These are phyloP conservation scores for Trematocara nigrifrons DNA, from an alignment of 2,113 vertebrate genomes.

Conservation along the genomic window DNA sequence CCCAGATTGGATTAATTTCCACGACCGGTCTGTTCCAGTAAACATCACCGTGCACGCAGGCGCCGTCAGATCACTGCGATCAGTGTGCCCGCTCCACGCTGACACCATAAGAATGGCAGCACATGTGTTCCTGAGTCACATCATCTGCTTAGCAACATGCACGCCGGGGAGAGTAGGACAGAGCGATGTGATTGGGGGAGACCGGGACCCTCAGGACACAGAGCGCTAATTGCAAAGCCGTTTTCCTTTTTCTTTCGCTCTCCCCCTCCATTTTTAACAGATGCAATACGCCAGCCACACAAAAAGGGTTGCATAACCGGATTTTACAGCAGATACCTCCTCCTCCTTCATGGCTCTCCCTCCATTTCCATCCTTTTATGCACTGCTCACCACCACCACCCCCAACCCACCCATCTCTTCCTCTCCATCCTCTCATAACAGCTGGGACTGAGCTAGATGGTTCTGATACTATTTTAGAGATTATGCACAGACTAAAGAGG, in stretches of 20 bases:
- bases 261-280: conserved; percentile 55
- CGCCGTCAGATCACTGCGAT: conserved; percentile 27
- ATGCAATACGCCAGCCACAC: conserved; percentile 55
- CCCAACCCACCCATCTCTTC: conserved; percentile 20
- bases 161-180: conserved; percentile 41
- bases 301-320: conserved; percentile 68
- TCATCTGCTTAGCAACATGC: conserved; percentile 71
- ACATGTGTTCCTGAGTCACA: conserved; percentile 62
- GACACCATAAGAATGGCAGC: conserved; percentile 33
- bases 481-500: conserved; percentile 13
- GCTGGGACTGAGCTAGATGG: conserved; percentile 48
- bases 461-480: conserved; percentile 40
- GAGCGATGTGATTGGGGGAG: conserved; percentile 68
- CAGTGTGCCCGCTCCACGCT: conserved; percentile 23
- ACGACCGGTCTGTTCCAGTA: conserved; percentile 38
- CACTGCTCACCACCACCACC: neutral
- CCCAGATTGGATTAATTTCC: conserved; percentile 40
- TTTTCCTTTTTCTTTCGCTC: neutral
- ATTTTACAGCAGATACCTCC: conserved; percentile 56
- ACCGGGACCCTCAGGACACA: conserved; percentile 61
- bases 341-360: conserved; percentile 32
- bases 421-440: conserved; percentile 39
- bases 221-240: conserved; percentile 65
- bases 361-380: conserved; percentile 40
- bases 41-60: conserved; percentile 15